A percentile compares a stretch with the other conserved stretches of the same genome.
Evolutionary conservation across 2,797 vertebrate species (phyloP).

Genomic region (Diplodus sargus): DNA sequence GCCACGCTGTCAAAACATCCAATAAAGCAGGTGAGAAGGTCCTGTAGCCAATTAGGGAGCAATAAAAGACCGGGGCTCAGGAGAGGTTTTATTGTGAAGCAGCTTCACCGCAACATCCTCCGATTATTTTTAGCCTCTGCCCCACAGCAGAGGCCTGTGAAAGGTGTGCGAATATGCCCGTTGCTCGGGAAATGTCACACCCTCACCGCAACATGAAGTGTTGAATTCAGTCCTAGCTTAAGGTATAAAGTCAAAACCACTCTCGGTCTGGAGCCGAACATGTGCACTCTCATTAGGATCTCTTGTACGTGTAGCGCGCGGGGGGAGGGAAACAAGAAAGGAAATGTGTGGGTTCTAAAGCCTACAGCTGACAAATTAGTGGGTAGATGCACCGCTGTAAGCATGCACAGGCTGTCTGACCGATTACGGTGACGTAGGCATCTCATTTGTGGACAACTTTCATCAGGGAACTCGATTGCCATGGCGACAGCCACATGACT

Average conservation of each 20-base stretch:
- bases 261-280: conserved; percentile 65
- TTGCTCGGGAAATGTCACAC: conserved; percentile 74
- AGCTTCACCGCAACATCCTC: conserved; percentile 60
- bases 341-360: conserved; percentile 47
- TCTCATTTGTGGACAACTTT: conserved; percentile 73
- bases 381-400: conserved; percentile 60
- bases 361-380: conserved; percentile 71
- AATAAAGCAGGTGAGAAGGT: conserved; percentile 76
- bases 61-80: conserved; percentile 62
- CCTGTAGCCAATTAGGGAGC: conserved; percentile 75
- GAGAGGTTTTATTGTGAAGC: conserved; percentile 70
- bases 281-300: conserved; percentile 74
- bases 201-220: conserved; percentile 60
- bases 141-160: conserved; percentile 64
- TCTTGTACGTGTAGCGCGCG: conserved; percentile 42
- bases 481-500: conserved; percentile 72
- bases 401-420: conserved; percentile 64
- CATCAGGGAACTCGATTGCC: conserved; percentile 71
- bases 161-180: conserved; percentile 78
- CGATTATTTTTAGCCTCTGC: conserved; percentile 75
- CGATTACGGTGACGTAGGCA: conserved; percentile 61
- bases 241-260: conserved; percentile 75
- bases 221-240: conserved; percentile 69
- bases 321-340: background rate
- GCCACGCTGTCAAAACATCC: conserved; percentile 70